These are phyloP conservation scores for Itoplectis maculator DNA, from an alignment of 2,888 invertebrate species.

Conservation along the genomic window DNA sequence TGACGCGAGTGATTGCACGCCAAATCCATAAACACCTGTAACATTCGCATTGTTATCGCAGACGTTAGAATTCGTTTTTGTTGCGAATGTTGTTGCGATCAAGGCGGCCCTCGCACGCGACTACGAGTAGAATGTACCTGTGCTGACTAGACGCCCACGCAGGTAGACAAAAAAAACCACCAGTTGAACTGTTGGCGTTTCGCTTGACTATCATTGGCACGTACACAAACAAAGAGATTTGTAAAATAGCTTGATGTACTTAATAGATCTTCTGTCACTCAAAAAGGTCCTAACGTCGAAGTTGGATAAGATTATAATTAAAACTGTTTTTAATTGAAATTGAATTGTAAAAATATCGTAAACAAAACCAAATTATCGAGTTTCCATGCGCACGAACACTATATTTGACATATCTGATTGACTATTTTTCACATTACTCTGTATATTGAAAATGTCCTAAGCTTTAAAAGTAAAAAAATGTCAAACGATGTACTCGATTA, in stretches of 20 bases:
- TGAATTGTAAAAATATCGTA: too few species aligned
- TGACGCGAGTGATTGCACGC: slow-evolving; percentile 7
- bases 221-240: background rate
- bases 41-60: background rate
- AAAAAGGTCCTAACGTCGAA: background rate
- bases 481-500: background rate
- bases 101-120: background rate
- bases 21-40: slow-evolving; percentile 13
- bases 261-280: background rate
- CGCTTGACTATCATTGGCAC: slow-evolving; percentile 22
- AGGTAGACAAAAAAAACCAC: background rate
- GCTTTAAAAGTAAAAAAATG: background rate
- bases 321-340: too few species aligned
- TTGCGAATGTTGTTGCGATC: background rate
- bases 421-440: background rate
- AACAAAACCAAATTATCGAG: too few species aligned
- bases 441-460: background rate
- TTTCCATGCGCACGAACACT: too few species aligned
- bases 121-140: slow-evolving; percentile 31
- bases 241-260: slow-evolving; percentile 1
- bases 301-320: background rate
- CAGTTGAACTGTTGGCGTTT: background rate
- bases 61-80: background rate
- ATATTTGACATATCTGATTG: background rate
- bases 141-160: slow-evolving; percentile 22